Evolutionary conservation across 2,888 invertebrate species (phyloP).

Genomic region (Uloborus plumipes): DNA sequence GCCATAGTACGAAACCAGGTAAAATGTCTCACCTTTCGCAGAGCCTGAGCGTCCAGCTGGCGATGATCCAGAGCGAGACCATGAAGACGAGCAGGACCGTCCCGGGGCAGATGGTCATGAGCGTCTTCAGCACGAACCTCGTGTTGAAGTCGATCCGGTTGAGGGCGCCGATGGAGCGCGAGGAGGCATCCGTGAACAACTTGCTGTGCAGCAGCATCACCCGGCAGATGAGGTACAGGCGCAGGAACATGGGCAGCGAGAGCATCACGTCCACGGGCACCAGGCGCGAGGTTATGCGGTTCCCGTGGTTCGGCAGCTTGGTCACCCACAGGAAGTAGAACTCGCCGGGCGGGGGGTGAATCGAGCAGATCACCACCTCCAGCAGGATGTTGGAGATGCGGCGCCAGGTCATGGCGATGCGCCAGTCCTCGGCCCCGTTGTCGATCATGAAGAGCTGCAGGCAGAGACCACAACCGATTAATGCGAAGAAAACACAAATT

Average conservation of each 20-base stretch:
- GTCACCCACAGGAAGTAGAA: conserved; percentile 97
- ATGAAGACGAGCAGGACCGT: conserved; percentile 98
- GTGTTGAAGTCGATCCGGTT: conserved; percentile 98
- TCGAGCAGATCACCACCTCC: conserved; percentile 94
- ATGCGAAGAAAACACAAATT: too few relatives aligned
- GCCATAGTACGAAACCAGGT: too few relatives aligned
- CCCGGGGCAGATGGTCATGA: conserved; percentile 99
- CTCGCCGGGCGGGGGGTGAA: conserved; percentile 98
- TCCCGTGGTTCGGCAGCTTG: conserved; percentile 85
- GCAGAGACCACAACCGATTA: background rate
- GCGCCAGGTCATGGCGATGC: conserved; percentile 99
- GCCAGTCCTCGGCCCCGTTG: conserved; percentile 99
- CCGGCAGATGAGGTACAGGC: conserved; percentile 98
- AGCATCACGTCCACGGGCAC: conserved; percentile 97
- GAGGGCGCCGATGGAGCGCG: conserved; percentile 95
- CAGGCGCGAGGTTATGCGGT: conserved; percentile 69
- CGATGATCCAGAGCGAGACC: conserved; percentile 99
- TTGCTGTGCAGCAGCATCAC: conserved; percentile 99
- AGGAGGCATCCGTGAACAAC: conserved; percentile 99
- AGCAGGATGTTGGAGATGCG: conserved; percentile 91
- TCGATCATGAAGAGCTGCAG: conserved; percentile 99
- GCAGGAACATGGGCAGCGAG: conserved; percentile 99
- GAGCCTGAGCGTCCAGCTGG: conserved; percentile 97
- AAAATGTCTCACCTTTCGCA: conserved; percentile 92
- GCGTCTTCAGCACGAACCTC: conserved; percentile 93